These are phyloP conservation scores for Trachurus trachurus DNA, from an alignment of 2,797 vertebrate genomes.

Conservation along the genomic window DNA sequence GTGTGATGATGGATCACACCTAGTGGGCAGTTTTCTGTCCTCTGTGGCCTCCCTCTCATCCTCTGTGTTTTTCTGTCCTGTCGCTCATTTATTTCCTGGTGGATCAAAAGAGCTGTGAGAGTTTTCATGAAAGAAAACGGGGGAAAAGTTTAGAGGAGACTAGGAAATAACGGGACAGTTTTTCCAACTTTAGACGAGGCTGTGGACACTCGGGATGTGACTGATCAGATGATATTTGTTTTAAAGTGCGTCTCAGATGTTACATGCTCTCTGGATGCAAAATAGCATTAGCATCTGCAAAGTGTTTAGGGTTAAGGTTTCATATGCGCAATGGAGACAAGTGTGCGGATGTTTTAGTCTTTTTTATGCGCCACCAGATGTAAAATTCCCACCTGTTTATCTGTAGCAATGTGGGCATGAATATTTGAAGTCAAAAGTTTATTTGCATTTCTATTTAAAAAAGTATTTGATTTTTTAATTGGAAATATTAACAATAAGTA, in stretches of 20 bases:
- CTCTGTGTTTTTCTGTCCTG: neutral
- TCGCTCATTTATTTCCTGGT: neutral
- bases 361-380: neutral
- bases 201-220: neutral
- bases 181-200: neutral
- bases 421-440: neutral
- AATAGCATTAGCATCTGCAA: neutral
- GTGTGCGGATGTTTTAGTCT: neutral
- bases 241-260: neutral
- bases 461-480: neutral
- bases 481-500: constrained; percentile 3
- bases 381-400: neutral
- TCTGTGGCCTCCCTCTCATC: neutral
- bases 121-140: neutral
- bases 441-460: neutral
- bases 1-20: constrained; percentile 14
- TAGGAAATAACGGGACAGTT: neutral
- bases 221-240: neutral
- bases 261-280: neutral
- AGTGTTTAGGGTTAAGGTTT: neutral
- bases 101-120: neutral
- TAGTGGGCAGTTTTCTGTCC: neutral
- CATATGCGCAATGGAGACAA: neutral
- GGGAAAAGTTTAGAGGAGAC: neutral
- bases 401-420: neutral